Evolutionary conservation across 2,888 invertebrate genomes (phyloP).

Genomic region (Tinea semifulvella): DNA sequence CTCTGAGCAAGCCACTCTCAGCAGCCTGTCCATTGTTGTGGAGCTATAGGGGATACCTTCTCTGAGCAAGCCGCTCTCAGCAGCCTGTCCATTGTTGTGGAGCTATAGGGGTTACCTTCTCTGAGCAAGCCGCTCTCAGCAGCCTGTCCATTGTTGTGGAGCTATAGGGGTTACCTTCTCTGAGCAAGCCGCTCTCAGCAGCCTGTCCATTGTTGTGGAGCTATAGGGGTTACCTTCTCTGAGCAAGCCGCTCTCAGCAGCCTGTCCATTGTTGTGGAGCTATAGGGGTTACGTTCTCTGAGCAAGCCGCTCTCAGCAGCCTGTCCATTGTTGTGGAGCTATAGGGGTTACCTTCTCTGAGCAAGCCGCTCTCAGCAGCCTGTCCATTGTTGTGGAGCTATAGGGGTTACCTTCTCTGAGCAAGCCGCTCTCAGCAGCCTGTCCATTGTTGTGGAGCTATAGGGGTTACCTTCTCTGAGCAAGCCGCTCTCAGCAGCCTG

Average conservation of each 20-base stretch:
- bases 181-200: conserved; percentile 78
- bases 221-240: conserved; percentile 84
- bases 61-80: conserved; percentile 78
- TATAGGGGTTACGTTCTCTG: conserved; percentile 81
- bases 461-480: conserved; percentile 81
- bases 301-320: conserved; percentile 82
- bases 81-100: conserved; percentile 86
- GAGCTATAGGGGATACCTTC: too few species aligned
- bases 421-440: conserved; percentile 82
- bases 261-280: conserved; percentile 86
- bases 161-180: conserved; percentile 84
- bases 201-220: conserved; percentile 88
- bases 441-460: conserved; percentile 85
- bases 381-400: conserved; percentile 87
- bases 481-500: conserved; percentile 84
- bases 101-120: too few species aligned
- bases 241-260: conserved; percentile 80
- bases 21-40: conserved; percentile 87
- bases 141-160: conserved; percentile 86
- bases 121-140: conserved; percentile 80
- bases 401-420: conserved; percentile 83
- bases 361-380: conserved; percentile 80
- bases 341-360: conserved; percentile 84
- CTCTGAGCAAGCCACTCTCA: conserved; percentile 78
- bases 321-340: conserved; percentile 85